A percentile compares a stretch with the other conserved stretches of the same genome.
phyloP scores from a whole-genome alignment of 2,888 invertebrate species.

The Nomada hirtipes region DNA sequence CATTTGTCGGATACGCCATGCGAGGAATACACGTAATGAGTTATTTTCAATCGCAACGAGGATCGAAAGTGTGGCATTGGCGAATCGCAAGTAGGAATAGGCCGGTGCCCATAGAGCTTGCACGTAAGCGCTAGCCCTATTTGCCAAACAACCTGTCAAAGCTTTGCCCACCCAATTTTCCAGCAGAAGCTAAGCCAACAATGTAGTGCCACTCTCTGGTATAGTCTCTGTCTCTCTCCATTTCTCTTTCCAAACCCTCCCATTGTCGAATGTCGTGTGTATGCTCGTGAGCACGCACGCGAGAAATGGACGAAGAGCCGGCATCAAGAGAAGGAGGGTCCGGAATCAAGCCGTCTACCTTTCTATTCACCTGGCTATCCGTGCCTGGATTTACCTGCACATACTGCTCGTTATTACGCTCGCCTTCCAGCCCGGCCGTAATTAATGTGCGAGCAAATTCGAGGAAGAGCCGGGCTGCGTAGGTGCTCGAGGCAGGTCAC shows the following conservation, averaged over 20 bases:
- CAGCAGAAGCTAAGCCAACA: constrained; percentile 73
- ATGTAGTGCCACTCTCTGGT: constrained; percentile 65
- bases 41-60: constrained; percentile 61
- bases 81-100: constrained; percentile 63
- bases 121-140: constrained; percentile 69
- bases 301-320: constrained; percentile 24
- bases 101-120: constrained; percentile 60
- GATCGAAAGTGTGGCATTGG: constrained; percentile 57
- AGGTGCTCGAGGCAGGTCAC: constrained; percentile 19
- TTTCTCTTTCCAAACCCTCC: background rate
- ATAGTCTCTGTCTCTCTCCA: constrained; percentile 16
- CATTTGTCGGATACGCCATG: constrained; percentile 5
- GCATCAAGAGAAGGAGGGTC: constrained; percentile 1
- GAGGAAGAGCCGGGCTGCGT: constrained; percentile 33
- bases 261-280: constrained; percentile 25
- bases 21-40: constrained; percentile 28
- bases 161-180: constrained; percentile 76
- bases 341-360: constrained; percentile 26
- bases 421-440: constrained; percentile 42
- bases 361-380: constrained; percentile 50
- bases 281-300: constrained; percentile 40
- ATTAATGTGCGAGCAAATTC: constrained; percentile 62
- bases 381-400: constrained; percentile 55
- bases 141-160: constrained; percentile 77
- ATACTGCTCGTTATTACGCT: constrained; percentile 58